These are phyloP conservation scores for Cariama cristata DNA, from an alignment of 2,113 vertebrate genomes.

Conservation along the genomic window DNA sequence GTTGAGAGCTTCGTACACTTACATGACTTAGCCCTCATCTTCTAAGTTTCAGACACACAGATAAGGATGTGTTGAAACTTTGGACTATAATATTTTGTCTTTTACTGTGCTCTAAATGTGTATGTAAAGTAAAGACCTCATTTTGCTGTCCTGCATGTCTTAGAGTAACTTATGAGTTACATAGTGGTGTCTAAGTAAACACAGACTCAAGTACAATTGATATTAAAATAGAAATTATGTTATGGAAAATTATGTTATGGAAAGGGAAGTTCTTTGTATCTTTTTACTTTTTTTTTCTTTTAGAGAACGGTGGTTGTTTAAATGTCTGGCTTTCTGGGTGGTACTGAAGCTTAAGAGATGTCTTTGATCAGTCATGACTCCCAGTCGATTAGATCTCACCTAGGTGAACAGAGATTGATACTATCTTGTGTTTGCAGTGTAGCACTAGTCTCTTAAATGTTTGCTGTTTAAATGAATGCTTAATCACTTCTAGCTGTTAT, in stretches of 20 bases:
- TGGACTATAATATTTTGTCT: not conserved
- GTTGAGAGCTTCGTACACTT: not conserved
- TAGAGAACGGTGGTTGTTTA: not conserved
- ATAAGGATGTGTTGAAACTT: not conserved
- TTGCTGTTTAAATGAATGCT: not conserved
- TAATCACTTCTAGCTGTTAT: not conserved
- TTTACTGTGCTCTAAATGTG: not conserved
- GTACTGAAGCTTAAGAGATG: not conserved
- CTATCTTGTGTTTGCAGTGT: conserved; percentile 27
- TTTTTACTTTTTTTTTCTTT: not conserved
- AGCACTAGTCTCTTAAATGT: not conserved
- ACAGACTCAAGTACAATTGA: not conserved
- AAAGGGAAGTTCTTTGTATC: not conserved
- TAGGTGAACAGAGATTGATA: conserved; percentile 33
- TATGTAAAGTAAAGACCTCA: not conserved
- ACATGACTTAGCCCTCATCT: not conserved
- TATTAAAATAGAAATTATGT: not conserved
- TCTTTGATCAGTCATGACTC: conserved; percentile 23
- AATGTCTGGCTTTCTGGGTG: not conserved
- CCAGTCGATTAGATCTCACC: conserved; percentile 1
- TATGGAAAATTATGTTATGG: not conserved
- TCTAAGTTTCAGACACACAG: not conserved
- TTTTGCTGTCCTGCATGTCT: not conserved
- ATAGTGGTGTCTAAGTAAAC: not conserved
- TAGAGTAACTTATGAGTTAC: not conserved